Base-by-base conservation (phyloP, 2,797 vertebrate genomes). In the Sandelia bainsii region DNA sequence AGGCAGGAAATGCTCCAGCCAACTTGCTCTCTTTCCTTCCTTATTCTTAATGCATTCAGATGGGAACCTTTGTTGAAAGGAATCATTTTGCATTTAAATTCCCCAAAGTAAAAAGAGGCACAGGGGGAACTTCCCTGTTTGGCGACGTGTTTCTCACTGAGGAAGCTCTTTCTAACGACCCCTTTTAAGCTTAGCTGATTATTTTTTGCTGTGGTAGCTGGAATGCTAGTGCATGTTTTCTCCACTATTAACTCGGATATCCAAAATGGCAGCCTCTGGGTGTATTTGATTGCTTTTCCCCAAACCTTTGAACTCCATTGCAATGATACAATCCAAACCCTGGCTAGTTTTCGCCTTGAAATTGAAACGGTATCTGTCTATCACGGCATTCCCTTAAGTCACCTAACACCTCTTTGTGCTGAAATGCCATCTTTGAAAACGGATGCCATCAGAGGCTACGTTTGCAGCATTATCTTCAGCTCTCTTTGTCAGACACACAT, bases 41-140 rank as follows among this genome's bases (percentile, higher is more conserved):
- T 46, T 75, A 37, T 57, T 34, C 60, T 75, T 85, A 77, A 84
- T 83, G 54, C 22, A 27, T 52, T 88, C 79, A 83, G 69, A 89
- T 74, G 73, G 74, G 80, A 80, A 61, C 69, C 67, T 81, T 82
- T 91, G 78, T 89, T 84, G 71, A 86, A 82, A 82, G 75, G 72
- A 85, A 79, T 80, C 76, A 69, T 88, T 91, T 87, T 88, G 73
- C 86, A 85, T 89, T 89, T 83, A 80, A 69, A 89, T 91, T 91
- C 87, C 80, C 84, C 82, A 76, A 65, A 82, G 69, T 80, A 79
- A 84, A 81, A 81, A 42, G 22, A 75, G 23, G 27, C 32, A 7
- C 16, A 25, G 13, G 19, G 61, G 77, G 64, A 72, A 71, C 58
- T 37, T 52, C 73, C 73, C 34, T 6, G 51, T 58, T 57, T 54